Conservation (phyloP, 2,888 invertebrate species). For the Heliconius cydno region DNA sequence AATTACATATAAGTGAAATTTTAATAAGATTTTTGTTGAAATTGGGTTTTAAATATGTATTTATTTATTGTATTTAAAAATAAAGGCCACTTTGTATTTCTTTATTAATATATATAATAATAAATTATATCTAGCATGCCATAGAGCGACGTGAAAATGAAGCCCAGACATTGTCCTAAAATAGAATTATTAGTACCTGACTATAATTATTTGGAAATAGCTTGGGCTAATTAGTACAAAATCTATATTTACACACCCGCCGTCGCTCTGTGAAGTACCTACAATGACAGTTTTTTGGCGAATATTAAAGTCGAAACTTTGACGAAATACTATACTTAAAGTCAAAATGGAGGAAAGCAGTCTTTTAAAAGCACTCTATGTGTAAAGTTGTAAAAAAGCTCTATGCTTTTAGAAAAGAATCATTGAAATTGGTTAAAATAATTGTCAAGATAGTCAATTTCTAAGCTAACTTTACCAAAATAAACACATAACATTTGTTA, state of each 20-base stretch:
- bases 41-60: too few relatives aligned
- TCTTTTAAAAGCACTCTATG: background rate
- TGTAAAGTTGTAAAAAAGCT: background rate
- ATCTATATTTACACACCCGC: slow-evolving; percentile 6
- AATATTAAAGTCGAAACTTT: background rate
- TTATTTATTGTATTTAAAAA: too few relatives aligned
- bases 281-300: background rate
- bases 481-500: background rate
- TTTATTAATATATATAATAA: background rate
- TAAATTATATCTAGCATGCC: background rate
- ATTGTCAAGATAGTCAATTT: background rate
- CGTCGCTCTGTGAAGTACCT: background rate
- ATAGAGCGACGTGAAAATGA: background rate
- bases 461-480: too few relatives aligned
- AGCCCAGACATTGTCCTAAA: slow-evolving; percentile 3
- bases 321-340: background rate
- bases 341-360: background rate
- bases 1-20: too few relatives aligned
- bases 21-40: too few relatives aligned
- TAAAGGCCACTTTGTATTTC: background rate
- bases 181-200: slow-evolving; percentile 10
- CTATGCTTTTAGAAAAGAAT: too few relatives aligned
- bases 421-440: too few relatives aligned
- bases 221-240: slow-evolving; percentile 2
- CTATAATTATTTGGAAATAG: slow-evolving; percentile 7